These are phyloP conservation scores for Prorops nasuta DNA, from an alignment of 1,140 invertebrate genomes.

Conservation along the genomic window DNA sequence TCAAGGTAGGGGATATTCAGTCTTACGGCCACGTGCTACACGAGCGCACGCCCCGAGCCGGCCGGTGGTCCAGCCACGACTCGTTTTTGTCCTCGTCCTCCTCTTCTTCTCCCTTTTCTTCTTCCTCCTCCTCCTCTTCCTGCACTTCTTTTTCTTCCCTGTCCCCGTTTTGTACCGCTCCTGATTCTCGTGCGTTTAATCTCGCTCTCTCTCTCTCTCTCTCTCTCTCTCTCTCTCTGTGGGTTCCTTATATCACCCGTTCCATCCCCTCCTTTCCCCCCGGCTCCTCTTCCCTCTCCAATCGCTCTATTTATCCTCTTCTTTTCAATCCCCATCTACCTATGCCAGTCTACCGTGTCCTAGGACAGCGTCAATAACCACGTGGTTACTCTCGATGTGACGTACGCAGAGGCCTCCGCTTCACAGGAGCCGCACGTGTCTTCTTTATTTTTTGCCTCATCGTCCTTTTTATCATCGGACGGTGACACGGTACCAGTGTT, in stretches of 20 bases:
- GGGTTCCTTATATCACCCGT: background rate
- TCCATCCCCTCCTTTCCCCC: background rate
- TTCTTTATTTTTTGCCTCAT: too few relatives aligned
- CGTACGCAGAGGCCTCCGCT: too few relatives aligned
- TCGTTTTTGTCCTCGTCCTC: slow-evolving; percentile 16
- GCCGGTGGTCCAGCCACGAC: slow-evolving; percentile 34
- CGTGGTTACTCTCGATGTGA: too few relatives aligned
- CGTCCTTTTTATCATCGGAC: too few relatives aligned
- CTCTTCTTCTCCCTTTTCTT: slow-evolving; percentile 9
- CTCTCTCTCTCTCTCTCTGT: background rate
- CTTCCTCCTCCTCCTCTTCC: slow-evolving; percentile 8
- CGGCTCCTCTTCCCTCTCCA: too few relatives aligned
- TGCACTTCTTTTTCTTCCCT: background rate
- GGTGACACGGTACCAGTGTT: too few relatives aligned
- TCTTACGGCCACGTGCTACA: slow-evolving; percentile 55
- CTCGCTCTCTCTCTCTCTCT: background rate
- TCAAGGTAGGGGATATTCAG: slow-evolving; percentile 52
- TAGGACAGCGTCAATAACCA: too few relatives aligned
- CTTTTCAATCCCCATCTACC: too few relatives aligned
- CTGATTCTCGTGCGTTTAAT: background rate
- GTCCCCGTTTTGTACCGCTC: background rate
- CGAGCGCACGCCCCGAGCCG: slow-evolving; percentile 51
- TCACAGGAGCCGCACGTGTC: too few relatives aligned
- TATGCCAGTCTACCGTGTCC: too few relatives aligned
- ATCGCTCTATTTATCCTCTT: too few relatives aligned